A percentile compares a stretch with the other conserved stretches of the same genome.
Conservation (phyloP, 2,888 invertebrate species). For the Heterodera filipjevi region DNA sequence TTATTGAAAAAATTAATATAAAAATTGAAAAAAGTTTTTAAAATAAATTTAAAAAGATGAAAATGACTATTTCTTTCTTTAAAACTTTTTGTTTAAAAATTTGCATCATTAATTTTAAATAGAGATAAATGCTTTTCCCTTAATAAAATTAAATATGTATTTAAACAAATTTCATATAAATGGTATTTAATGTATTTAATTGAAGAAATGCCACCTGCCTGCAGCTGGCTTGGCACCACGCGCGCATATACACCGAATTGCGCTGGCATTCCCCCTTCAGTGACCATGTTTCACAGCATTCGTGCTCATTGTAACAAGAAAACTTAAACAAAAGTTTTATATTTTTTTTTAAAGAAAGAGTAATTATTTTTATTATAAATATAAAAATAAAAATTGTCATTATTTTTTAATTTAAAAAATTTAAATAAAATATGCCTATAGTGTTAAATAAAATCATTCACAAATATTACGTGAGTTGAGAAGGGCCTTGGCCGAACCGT, state of each 20-base stretch:
- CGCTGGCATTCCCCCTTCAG: conserved; percentile 38
- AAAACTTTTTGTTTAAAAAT: not conserved
- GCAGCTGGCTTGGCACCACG: conserved; percentile 55
- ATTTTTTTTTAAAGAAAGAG: not conserved
- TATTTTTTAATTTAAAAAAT: not conserved
- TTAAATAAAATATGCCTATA: not conserved
- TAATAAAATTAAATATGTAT: no score
- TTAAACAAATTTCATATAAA: no score
- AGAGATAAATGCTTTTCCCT: no score
- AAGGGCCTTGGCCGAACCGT: conserved; percentile 1
- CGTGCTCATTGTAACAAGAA: conserved; percentile 52
- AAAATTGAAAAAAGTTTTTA: no score
- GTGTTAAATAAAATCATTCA: no score
- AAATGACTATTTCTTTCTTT: no score
- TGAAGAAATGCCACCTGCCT: conserved; percentile 33
- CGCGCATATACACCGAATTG: conserved; percentile 32
- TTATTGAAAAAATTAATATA: not conserved
- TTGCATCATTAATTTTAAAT: not conserved
- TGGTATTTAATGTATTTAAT: not conserved
- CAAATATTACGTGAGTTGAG: no score
- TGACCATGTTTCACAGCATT: conserved; percentile 46
- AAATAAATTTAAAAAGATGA: no score
- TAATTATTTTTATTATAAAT: not conserved
- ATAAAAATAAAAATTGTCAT: not conserved
- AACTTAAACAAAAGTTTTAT: conserved; percentile 22